Percentiles rank a stretch among this genome's conserved stretches.
Conservation (phyloP, 2,888 invertebrate species). For the Caenorhabditis sp. region DNA sequence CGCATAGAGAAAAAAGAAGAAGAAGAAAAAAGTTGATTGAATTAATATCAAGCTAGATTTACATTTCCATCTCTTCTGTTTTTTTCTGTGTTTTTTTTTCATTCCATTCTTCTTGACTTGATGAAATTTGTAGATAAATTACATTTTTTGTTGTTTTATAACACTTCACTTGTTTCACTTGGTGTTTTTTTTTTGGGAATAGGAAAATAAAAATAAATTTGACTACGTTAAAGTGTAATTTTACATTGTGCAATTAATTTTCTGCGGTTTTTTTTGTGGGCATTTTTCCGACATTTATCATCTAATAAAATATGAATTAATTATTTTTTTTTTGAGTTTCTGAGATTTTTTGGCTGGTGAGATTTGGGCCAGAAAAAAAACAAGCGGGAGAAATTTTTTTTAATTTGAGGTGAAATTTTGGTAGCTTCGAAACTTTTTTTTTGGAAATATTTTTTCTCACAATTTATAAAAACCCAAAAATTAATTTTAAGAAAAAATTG, state of each 20-base stretch:
- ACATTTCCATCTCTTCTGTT: constrained; percentile 8
- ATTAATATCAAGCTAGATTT: neutral
- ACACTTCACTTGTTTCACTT: no score
- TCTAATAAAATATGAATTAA: constrained; percentile 13
- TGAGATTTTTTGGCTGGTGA: neutral
- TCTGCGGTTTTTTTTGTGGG: neutral
- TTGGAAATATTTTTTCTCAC: no score
- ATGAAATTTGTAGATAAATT: neutral
- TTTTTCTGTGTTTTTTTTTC: neutral
- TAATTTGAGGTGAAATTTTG: no score
- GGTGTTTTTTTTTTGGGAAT: no score
- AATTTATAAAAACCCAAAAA: no score
- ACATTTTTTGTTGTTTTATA: neutral
- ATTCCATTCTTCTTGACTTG: constrained; percentile 5
- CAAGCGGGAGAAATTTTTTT: no score
- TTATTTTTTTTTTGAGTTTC: constrained; percentile 10
- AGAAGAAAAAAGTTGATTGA: neutral
- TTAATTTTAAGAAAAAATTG: no score
- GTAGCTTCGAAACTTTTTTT: no score
- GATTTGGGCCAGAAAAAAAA: no score
- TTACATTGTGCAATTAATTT: neutral
- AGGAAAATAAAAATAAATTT: neutral
- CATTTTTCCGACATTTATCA: neutral
- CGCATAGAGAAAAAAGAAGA: neutral
- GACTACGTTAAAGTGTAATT: neutral